Evolutionary conservation across 1,140 invertebrate genomes (phyloP).

Genomic region (Trypoxylus dichotomus): DNA sequence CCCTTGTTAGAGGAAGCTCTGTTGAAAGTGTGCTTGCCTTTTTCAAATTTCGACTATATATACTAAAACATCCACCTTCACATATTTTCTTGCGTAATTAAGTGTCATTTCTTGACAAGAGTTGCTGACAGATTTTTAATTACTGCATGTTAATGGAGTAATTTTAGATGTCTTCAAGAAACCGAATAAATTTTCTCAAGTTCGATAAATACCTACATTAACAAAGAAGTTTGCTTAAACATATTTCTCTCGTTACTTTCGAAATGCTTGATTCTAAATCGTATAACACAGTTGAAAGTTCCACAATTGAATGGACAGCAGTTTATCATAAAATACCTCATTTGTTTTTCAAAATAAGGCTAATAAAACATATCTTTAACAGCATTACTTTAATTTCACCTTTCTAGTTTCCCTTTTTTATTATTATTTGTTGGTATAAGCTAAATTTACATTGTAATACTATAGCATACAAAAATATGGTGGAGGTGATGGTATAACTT

Average conservation of each 20-base stretch:
- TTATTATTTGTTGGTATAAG: too few relatives aligned
- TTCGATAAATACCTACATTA: background rate
- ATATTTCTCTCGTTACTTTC: background rate
- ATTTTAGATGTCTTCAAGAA: constrained; percentile 12
- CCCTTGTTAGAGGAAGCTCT: background rate
- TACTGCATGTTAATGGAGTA: background rate
- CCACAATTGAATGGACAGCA: too few relatives aligned
- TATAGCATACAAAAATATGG: too few relatives aligned
- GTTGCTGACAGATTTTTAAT: constrained; percentile 13
- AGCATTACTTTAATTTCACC: too few relatives aligned
- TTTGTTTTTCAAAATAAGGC: too few relatives aligned
- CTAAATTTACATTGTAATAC: too few relatives aligned
- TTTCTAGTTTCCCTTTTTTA: too few relatives aligned
- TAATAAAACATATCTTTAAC: too few relatives aligned
- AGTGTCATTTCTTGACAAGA: background rate
- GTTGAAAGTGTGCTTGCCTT: background rate
- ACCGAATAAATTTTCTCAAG: constrained; percentile 1
- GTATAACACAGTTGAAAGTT: too few relatives aligned
- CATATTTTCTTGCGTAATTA: constrained; percentile 2
- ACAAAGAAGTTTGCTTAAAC: background rate
- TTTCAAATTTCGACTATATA: constrained; percentile 19
- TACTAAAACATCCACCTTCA: constrained; percentile 16
- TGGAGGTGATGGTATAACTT: too few relatives aligned
- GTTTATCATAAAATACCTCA: too few relatives aligned
- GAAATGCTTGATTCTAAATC: too few relatives aligned